phyloP scores from a whole-genome alignment of 2,888 invertebrate species.

The Catocala sponsa region DNA sequence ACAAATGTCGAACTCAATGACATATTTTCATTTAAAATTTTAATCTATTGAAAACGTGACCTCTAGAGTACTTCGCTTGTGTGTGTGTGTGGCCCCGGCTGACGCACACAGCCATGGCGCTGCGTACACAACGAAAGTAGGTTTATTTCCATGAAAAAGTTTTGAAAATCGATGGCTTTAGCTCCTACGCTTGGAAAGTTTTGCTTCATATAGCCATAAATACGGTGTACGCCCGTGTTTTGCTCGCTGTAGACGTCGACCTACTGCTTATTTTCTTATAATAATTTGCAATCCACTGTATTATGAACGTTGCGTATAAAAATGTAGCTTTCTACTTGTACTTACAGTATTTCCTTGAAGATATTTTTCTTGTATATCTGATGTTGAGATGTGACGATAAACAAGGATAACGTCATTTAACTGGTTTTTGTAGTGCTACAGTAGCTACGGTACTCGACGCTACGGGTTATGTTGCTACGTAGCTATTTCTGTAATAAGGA shows the following conservation, averaged over 20 bases:
- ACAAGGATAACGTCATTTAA: background rate
- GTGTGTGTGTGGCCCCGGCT: slow-evolving; percentile 66
- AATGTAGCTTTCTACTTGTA: slow-evolving; percentile 36
- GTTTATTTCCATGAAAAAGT: slow-evolving; percentile 89
- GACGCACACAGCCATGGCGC: slow-evolving; percentile 67
- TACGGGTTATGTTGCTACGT: background rate
- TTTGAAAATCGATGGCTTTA: slow-evolving; percentile 88
- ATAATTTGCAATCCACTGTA: slow-evolving; percentile 67
- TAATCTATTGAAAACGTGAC: slow-evolving; percentile 70
- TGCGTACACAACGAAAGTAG: slow-evolving; percentile 85
- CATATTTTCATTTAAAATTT: slow-evolving; percentile 43
- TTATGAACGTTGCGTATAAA: slow-evolving; percentile 54
- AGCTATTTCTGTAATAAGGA: too few species aligned
- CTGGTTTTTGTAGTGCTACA: background rate
- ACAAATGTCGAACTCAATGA: slow-evolving; percentile 2
- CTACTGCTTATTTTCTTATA: slow-evolving; percentile 68
- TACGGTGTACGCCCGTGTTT: slow-evolving; percentile 80
- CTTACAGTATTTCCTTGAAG: slow-evolving; percentile 19
- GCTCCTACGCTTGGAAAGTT: slow-evolving; percentile 86
- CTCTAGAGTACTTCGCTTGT: slow-evolving; percentile 56
- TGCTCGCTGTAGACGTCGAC: slow-evolving; percentile 72
- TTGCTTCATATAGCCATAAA: slow-evolving; percentile 87
- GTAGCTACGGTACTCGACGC: background rate
- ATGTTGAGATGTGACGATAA: slow-evolving; percentile 6
- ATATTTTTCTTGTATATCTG: slow-evolving; percentile 14